phyloP scores from a whole-genome alignment of 1,140 invertebrate species.

The Conopomorpha cramerella region DNA sequence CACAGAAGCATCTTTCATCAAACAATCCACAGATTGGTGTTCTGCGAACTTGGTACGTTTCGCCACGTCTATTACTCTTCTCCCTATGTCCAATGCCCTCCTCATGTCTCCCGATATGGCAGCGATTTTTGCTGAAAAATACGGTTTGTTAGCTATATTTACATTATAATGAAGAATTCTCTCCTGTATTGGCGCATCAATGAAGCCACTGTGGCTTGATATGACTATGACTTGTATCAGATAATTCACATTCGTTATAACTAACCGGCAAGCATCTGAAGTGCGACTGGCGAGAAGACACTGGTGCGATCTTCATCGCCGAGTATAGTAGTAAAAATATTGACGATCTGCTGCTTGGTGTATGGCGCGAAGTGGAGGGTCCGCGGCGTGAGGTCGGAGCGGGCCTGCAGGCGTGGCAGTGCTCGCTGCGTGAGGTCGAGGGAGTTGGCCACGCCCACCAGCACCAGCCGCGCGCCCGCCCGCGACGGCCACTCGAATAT shows the following conservation, averaged over 20 bases:
- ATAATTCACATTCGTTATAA: no score
- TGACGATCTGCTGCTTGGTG: conserved; percentile 83
- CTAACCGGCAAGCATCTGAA: conserved; percentile 82
- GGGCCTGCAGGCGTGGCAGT: conserved; percentile 81
- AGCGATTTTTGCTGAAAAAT: conserved; percentile 80
- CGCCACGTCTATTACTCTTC: conserved; percentile 81
- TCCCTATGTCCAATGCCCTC: conserved; percentile 88
- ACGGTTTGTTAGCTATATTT: no score
- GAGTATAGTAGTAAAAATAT: conserved; percentile 82
- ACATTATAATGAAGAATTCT: no score
- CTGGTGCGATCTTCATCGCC: conserved; percentile 69
- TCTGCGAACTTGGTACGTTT: conserved; percentile 62
- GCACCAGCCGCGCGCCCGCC: conserved; percentile 70
- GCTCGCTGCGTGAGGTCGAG: conserved; percentile 92
- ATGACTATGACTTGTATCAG: no score
- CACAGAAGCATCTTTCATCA: conserved; percentile 29
- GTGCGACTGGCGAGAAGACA: conserved; percentile 78
- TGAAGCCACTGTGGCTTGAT: no score
- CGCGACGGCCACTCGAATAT: conserved; percentile 92
- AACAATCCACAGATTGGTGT: conserved; percentile 29
- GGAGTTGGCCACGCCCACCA: conserved; percentile 96
- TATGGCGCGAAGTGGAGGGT: conserved; percentile 94
- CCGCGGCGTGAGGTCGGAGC: conserved; percentile 69
- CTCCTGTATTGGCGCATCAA: no score
- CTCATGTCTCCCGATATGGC: conserved; percentile 92